These are phyloP conservation scores for Mirounga angustirostris DNA, from an alignment of 2,113 vertebrate genomes.

Conservation along the genomic window DNA sequence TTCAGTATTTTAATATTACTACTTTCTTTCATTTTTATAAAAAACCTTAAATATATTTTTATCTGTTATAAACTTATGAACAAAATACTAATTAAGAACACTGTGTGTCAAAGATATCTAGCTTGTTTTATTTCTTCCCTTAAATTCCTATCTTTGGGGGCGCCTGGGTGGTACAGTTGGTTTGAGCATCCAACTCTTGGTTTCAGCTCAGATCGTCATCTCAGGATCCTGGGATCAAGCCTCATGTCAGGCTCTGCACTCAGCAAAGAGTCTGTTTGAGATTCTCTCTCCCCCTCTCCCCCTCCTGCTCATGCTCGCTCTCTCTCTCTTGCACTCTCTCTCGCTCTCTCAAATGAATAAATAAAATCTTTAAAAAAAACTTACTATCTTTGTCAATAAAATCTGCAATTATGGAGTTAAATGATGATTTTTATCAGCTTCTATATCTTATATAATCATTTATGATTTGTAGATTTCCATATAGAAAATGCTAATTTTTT, in stretches of 20 bases:
- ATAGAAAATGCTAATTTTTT: slow-evolving; percentile 9
- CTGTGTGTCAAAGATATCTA: background rate
- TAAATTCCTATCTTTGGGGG: background rate
- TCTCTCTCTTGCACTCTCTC: background rate
- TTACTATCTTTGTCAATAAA: background rate
- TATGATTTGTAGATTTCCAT: background rate
- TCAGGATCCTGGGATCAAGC: background rate
- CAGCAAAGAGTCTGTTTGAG: background rate
- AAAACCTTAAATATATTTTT: background rate
- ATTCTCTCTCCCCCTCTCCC: background rate
- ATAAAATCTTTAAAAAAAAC: background rate
- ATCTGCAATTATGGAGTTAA: background rate
- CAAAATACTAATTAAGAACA: background rate
- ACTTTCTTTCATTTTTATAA: background rate
- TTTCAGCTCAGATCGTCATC: background rate
- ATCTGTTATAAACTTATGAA: background rate
- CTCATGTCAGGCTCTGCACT: background rate
- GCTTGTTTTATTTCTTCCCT: background rate
- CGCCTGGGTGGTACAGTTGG: background rate
- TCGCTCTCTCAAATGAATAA: background rate
- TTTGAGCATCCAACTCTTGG: background rate
- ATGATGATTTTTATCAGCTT: background rate
- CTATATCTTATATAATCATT: background rate
- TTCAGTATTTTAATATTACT: background rate
- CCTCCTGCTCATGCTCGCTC: background rate